Evolutionary conservation across 1,140 invertebrate genomes (phyloP).

Genomic region (Schmidtea mediterranea): DNA sequence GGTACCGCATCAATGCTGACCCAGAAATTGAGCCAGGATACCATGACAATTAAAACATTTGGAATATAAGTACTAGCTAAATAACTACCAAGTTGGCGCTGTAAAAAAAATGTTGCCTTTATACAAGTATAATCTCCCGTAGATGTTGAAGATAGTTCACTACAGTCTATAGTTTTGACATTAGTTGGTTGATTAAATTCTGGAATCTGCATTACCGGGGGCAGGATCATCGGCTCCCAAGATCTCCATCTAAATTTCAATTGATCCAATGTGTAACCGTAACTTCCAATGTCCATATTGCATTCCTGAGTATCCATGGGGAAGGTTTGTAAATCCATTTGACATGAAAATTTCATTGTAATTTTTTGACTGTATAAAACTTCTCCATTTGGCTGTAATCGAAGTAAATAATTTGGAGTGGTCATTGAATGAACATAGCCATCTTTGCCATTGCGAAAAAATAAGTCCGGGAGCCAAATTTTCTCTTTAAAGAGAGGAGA

Average conservation of each 20-base stretch:
- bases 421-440: constrained; percentile 7
- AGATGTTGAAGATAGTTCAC: background rate
- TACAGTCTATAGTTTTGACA: background rate
- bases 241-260: background rate
- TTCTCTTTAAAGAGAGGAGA: background rate
- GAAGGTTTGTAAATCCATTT: constrained; percentile 55
- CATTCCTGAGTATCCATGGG: constrained; percentile 56
- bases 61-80: constrained; percentile 3
- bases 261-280: constrained; percentile 31
- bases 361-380: constrained; percentile 5
- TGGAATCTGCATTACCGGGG: background rate
- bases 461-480: constrained; percentile 7
- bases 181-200: constrained; percentile 1
- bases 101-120: constrained; percentile 1
- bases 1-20: constrained; percentile 5
- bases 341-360: constrained; percentile 31
- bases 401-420: constrained; percentile 5
- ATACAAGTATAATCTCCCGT: constrained; percentile 4
- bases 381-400: constrained; percentile 2
- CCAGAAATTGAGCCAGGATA: constrained; percentile 6
- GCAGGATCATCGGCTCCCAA: background rate
- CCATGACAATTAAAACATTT: background rate
- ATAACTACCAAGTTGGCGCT: background rate
- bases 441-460: constrained; percentile 9
- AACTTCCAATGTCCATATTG: constrained; percentile 49